Evolutionary conservation across 2,797 vertebrate genomes (phyloP).

Genomic region (Tauraco hartlaubi): DNA sequence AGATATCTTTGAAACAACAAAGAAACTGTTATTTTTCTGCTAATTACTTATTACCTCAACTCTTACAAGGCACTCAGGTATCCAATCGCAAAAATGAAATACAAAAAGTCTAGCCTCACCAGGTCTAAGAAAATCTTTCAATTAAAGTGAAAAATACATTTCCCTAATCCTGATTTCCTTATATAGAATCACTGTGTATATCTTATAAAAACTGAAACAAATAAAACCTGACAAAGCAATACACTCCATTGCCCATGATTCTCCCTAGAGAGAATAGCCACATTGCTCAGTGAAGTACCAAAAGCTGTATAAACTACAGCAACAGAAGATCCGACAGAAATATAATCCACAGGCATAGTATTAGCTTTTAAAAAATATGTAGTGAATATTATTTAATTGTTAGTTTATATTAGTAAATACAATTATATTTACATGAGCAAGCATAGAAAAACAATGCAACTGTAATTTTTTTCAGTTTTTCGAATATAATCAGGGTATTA

Average conservation of each 20-base stretch:
- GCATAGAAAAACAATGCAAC: not conserved
- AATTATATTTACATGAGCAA: not conserved
- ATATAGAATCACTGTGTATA: not conserved
- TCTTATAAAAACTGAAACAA: slow-evolving; percentile 33
- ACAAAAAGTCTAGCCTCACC: not conserved
- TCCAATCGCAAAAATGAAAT: not conserved
- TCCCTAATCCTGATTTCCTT: not conserved
- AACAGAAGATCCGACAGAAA: not conserved
- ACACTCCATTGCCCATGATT: not conserved
- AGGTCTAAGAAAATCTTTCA: not conserved
- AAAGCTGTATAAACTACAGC: not conserved
- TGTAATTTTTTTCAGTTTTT: not conserved
- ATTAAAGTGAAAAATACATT: not conserved
- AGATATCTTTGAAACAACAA: not conserved
- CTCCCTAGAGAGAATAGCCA: not conserved
- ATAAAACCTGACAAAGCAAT: slow-evolving; percentile 31
- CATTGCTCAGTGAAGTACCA: not conserved
- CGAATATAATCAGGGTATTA: not conserved
- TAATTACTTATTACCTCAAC: not conserved
- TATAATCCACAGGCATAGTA: fast-evolving
- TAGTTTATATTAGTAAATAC: not conserved
- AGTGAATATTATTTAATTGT: not conserved
- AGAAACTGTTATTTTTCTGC: not conserved
- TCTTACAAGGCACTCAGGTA: not conserved
- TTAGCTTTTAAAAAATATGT: not conserved